Percentiles rank a stretch among this genome's conserved stretches.
Conservation (phyloP, 1,140 invertebrate genomes). For the Drosophila repletoides region DNA sequence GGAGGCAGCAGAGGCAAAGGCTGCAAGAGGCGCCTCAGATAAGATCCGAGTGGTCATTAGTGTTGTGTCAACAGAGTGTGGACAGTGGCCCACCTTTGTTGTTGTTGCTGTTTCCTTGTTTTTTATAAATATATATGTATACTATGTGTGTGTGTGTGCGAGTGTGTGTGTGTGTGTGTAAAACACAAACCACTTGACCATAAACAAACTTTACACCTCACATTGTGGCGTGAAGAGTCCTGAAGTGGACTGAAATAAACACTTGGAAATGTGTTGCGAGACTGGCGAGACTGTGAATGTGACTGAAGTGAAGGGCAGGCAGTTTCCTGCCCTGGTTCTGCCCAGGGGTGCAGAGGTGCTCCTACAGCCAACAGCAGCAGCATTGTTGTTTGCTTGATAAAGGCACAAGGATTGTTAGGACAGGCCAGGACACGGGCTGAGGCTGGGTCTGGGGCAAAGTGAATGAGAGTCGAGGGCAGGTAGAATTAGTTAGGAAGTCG, state of each 20-base stretch:
- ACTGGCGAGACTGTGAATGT: conserved; percentile 17
- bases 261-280: conserved; percentile 56
- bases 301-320: neutral
- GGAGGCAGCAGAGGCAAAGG: neutral
- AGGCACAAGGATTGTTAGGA: conserved; percentile 30
- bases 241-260: conserved; percentile 77
- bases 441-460: too few species aligned
- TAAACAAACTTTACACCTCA: conserved; percentile 79
- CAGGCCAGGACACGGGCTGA: neutral
- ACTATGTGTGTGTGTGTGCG: neutral
- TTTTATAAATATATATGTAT: conserved; percentile 2
- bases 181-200: conserved; percentile 67
- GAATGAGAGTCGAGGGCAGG: too few species aligned
- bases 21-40: conserved; percentile 30
- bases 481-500: conserved; percentile 21
- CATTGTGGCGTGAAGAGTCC: conserved; percentile 54
- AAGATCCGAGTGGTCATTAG: conserved; percentile 76
- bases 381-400: conserved; percentile 63
- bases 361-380: neutral
- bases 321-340: too few species aligned
- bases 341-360: too few species aligned
- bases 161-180: conserved; percentile 6
- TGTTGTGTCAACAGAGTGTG: conserved; percentile 62
- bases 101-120: neutral
- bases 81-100: neutral